Percentiles rank a stretch among this genome's conserved stretches.
Conservation (phyloP, 1,140 invertebrate species). For the Watersipora subatra region DNA sequence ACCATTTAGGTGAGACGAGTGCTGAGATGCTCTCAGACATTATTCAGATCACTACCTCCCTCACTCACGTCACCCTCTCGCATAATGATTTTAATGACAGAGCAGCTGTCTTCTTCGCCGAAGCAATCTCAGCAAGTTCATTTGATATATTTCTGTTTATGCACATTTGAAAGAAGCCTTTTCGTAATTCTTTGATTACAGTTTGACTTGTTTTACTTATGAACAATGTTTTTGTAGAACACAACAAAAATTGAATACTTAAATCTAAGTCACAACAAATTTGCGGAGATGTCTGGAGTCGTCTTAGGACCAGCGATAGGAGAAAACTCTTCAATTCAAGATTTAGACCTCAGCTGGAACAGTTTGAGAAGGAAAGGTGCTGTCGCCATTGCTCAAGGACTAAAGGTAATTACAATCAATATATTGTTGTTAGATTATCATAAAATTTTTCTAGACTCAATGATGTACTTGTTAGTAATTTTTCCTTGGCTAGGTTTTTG, state of each 20-base stretch:
- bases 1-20: constrained; percentile 20
- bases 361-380: constrained; percentile 32
- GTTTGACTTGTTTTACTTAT: constrained; percentile 1
- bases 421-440: no score
- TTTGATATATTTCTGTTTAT: no score
- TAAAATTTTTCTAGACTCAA: no score
- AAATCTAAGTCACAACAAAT: constrained; percentile 33
- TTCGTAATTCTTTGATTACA: neutral
- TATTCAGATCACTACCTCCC: constrained; percentile 19
- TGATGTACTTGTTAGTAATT: no score
- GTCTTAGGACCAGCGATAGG: constrained; percentile 32
- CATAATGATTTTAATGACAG: constrained; percentile 32
- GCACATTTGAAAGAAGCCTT: no score
- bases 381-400: constrained; percentile 29
- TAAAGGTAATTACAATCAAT: constrained; percentile 33
- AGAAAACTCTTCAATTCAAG: constrained; percentile 32
- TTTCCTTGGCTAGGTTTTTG: no score
- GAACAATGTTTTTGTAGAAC: constrained; percentile 11
- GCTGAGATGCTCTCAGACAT: constrained; percentile 20
- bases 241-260: constrained; percentile 12
- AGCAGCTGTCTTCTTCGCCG: constrained; percentile 23
- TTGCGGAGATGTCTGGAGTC: constrained; percentile 28
- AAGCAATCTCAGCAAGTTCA: constrained; percentile 25
- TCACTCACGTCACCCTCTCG: constrained; percentile 26
- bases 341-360: constrained; percentile 39